These are phyloP conservation scores for Beroe ovata DNA, from an alignment of 37 sponge, comb jelly and placozoan genomes.

Conservation along the genomic window DNA sequence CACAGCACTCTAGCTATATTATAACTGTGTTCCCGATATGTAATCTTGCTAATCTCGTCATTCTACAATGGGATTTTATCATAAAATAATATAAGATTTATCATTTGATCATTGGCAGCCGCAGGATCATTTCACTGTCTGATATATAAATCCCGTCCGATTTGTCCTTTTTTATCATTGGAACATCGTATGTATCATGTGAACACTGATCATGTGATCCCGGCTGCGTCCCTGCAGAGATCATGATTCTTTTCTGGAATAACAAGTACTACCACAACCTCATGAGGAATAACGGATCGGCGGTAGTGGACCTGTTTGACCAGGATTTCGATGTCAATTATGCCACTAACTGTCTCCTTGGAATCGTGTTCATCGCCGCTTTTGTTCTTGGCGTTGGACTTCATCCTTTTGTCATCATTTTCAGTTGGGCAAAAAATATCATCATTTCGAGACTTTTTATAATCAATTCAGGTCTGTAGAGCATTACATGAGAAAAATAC, in stretches of 20 bases:
- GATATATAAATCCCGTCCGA: too few relatives aligned
- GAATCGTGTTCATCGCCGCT: not conserved
- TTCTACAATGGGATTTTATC: too few relatives aligned
- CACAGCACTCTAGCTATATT: too few relatives aligned
- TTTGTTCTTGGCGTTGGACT: not conserved
- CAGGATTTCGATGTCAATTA: not conserved
- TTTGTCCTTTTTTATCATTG: too few relatives aligned
- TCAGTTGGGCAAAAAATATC: conserved; percentile 8
- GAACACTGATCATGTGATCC: too few relatives aligned
- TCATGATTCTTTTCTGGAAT: conserved; percentile 55
- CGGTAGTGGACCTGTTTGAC: not conserved
- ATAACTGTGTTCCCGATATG: too few relatives aligned
- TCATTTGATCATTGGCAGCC: too few relatives aligned
- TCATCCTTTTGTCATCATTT: conserved; percentile 18
- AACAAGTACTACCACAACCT: conserved; percentile 13
- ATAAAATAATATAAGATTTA: too few relatives aligned
- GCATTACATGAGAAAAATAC: not conserved
- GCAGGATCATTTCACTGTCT: too few relatives aligned
- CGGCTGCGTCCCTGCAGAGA: too few relatives aligned
- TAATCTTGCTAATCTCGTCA: too few relatives aligned
- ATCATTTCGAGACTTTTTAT: conserved; percentile 11
- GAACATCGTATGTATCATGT: too few relatives aligned
- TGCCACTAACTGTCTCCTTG: not conserved
- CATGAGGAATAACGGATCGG: not conserved
- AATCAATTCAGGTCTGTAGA: not conserved